Percentiles rank a stretch among this genome's conserved stretches.
These are phyloP conservation scores for Elysia crispata DNA, from an alignment of 2,888 invertebrate genomes.

Conservation along the genomic window DNA sequence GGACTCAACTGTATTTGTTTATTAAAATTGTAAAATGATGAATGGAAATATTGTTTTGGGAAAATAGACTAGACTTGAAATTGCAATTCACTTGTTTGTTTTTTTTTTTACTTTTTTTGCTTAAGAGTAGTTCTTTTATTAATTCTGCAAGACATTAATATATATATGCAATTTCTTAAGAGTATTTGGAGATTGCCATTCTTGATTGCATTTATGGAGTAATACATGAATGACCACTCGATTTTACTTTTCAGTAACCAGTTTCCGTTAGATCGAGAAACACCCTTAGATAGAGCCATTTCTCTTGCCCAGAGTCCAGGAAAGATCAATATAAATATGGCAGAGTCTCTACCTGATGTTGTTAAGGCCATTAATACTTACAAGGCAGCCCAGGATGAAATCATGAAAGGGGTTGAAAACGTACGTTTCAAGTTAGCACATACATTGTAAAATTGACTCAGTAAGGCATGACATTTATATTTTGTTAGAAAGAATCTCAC, in stretches of 20 bases:
- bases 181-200: no score
- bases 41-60: no score
- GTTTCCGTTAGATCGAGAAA: constrained; percentile 63
- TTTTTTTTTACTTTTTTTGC: no score
- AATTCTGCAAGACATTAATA: no score
- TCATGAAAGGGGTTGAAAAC: constrained; percentile 60
- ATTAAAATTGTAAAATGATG: no score
- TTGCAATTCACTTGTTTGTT: no score
- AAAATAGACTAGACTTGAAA: no score
- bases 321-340: constrained; percentile 59
- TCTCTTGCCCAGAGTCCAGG: constrained; percentile 57
- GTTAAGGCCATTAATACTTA: constrained; percentile 62
- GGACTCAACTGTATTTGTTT: no score
- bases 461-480: background rate
- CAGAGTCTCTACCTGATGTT: constrained; percentile 60
- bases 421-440: constrained; percentile 49
- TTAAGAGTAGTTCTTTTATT: no score
- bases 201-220: no score
- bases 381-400: constrained; percentile 66
- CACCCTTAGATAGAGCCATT: constrained; percentile 65
- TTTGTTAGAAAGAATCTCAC: background rate
- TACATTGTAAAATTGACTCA: background rate
- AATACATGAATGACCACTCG: background rate
- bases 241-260: constrained; percentile 58
- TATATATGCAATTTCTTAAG: no score